Base-by-base conservation (phyloP, 2,113 vertebrate species). In the Columba janthina region DNA sequence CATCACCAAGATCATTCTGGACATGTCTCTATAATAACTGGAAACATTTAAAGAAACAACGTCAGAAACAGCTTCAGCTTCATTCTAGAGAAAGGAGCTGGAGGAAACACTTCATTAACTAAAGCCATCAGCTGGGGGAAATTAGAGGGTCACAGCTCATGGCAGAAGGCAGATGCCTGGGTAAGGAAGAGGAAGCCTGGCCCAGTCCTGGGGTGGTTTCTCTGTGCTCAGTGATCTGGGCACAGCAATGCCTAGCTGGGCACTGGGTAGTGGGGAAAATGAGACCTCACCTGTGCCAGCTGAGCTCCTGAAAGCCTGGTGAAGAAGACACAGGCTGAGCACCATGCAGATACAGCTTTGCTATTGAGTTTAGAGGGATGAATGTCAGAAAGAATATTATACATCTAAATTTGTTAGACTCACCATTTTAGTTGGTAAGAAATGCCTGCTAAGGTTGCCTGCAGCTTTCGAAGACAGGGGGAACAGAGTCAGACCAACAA, bases 171-270 rank as follows among this genome's bases (percentile, higher is more conserved):
- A 72, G 50, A 25, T 48, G 36, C 6, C 60, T 38, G 31, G 19
- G 22, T 62, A 79, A 71, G 21, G 16, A 83, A 70, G 15, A 8
- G 7, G 5, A 10, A 2, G 2, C 8, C 31, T 44, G 28, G 2
- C 28, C 36, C 48, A 62, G 61, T 9, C 4, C 32, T 53, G 11
- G 7, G 9, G 4, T 44, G 14, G 12, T 61, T 84, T 34, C 26
- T 61, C 46, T 73, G 46, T 32, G 12, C n/a, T 71, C 51, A 38
- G 17, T 20, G n/a, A 61, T 44, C 31, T 74, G 51, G 10, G 6
- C 46, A 58, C 0, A 2, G 9, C 0, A 1, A 31, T 77, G 36
- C 18, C 14, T 14, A 38, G 10, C 54, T 64, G 19, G 21, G 28
- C 1, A 2, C 46, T 72, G 53, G 24, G 17, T 8, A 64, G 12